Conservation (phyloP, 35 echinoderm and acorn worm genomes). For the Apostichopus japonicus region DNA sequence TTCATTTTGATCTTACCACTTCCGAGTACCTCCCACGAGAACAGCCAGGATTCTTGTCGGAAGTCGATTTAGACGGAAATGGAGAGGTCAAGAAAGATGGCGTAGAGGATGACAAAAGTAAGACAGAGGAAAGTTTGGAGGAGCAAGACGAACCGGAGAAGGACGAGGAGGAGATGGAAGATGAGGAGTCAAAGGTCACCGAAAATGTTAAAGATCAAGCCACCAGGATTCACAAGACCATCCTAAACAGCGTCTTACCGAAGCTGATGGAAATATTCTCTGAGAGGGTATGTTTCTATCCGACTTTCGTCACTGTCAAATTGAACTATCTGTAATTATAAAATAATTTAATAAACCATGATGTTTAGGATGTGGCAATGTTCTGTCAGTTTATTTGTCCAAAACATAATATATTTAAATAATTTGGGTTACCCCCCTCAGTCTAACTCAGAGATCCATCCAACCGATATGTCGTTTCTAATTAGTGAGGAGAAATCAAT, state of each 20-base stretch:
- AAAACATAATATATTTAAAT: too few relatives aligned
- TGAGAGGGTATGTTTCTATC: conserved; percentile 69
- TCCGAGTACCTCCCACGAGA: conserved; percentile 38
- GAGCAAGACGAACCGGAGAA: conserved; percentile 49
- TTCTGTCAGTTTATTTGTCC: too few relatives aligned
- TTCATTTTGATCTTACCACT: conserved; percentile 88
- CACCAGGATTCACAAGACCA: conserved; percentile 86
- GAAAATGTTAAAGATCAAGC: conserved; percentile 62
- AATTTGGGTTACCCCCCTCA: too few relatives aligned
- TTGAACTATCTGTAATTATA: too few relatives aligned
- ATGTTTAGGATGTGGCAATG: too few relatives aligned
- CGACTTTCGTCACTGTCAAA: too few relatives aligned
- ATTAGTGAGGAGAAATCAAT: too few relatives aligned
- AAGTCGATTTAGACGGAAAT: neutral
- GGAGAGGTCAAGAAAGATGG: neutral
- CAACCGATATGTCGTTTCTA: too few relatives aligned
- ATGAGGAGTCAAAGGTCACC: conserved; percentile 20
- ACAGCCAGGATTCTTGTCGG: neutral
- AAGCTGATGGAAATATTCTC: conserved; percentile 79
- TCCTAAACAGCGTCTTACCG: conserved; percentile 84
- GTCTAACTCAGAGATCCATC: too few relatives aligned
- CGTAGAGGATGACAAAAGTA: neutral
- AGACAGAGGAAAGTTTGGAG: neutral
- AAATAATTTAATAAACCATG: too few relatives aligned
- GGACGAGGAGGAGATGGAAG: conserved; percentile 40